Evolutionary conservation across 2,113 vertebrate species (phyloP).

Genomic region (Thunnus maccoyii): DNA sequence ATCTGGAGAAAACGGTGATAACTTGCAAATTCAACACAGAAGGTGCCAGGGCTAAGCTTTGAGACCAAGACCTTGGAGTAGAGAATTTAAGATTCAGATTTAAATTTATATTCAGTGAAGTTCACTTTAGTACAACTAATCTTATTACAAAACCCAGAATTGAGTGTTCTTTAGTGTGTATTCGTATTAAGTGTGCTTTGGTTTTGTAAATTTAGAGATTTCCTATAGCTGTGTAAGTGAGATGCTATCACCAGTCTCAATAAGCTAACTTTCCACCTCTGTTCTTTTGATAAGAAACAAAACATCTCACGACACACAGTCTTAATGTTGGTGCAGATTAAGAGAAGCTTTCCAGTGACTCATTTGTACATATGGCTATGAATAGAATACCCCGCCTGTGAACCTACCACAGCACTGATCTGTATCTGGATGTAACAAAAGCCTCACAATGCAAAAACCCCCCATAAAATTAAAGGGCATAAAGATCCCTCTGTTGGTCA

Average conservation of each 20-base stretch:
- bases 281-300: slow-evolving; percentile 64
- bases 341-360: slow-evolving; percentile 62
- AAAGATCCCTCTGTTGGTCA: slow-evolving; percentile 49
- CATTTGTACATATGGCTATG: slow-evolving; percentile 57
- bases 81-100: slow-evolving; percentile 18
- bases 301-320: slow-evolving; percentile 49
- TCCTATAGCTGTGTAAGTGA: slow-evolving; percentile 4
- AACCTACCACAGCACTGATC: slow-evolving; percentile 55
- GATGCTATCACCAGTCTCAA: slow-evolving; percentile 45
- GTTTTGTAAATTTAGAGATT: slow-evolving; percentile 36
- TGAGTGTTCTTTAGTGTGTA: slow-evolving; percentile 5
- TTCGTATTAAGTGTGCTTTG: slow-evolving; percentile 19
- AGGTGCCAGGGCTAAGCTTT: not conserved
- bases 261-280: slow-evolving; percentile 52
- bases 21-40: not conserved
- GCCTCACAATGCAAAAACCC: slow-evolving; percentile 29
- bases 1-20: not conserved
- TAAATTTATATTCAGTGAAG: slow-evolving; percentile 17
- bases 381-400: slow-evolving; percentile 66
- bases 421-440: slow-evolving; percentile 55
- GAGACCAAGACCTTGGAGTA: not conserved
- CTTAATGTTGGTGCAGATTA: slow-evolving; percentile 55
- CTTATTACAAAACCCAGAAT: slow-evolving; percentile 27
- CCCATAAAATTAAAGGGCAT: slow-evolving; percentile 57
- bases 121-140: slow-evolving; percentile 1